phyloP scores from a whole-genome alignment of 2,797 vertebrate species.

The Pseudopleuronectes americanus region DNA sequence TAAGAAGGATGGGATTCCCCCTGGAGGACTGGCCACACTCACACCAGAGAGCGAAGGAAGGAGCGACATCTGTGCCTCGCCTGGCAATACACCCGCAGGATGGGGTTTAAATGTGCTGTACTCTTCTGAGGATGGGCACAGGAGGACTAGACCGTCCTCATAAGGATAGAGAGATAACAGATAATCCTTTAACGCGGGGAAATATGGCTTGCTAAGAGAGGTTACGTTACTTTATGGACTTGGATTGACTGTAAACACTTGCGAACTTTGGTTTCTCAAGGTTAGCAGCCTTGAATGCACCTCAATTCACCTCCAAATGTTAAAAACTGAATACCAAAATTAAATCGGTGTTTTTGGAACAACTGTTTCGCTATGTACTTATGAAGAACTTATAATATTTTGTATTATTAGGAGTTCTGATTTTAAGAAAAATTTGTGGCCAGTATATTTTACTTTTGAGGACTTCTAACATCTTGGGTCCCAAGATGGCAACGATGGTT shows the following conservation, averaged over 20 bases:
- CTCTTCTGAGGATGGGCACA: conserved; percentile 6
- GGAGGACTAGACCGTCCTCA: conserved; percentile 9
- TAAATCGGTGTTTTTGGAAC: too few species aligned
- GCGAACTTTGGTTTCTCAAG: not conserved
- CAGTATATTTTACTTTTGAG: too few species aligned
- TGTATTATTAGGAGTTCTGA: too few species aligned
- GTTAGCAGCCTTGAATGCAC: too few species aligned
- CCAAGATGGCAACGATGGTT: too few species aligned
- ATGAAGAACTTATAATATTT: too few species aligned
- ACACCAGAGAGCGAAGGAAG: conserved; percentile 71
- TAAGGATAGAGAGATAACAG: conserved; percentile 8
- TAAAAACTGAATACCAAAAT: not conserved
- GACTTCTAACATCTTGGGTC: too few species aligned
- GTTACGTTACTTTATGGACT: not conserved
- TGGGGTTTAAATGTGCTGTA: conserved; percentile 41
- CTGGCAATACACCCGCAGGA: conserved; percentile 70
- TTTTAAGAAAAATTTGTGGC: too few species aligned
- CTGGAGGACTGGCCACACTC: conserved; percentile 70
- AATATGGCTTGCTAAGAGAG: not conserved
- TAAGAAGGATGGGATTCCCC: conserved; percentile 77
- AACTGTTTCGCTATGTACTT: too few species aligned
- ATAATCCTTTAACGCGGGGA: not conserved
- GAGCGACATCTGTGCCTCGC: conserved; percentile 60
- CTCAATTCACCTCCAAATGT: not conserved
- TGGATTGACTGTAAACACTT: not conserved